phyloP scores from a whole-genome alignment of 2,797 vertebrate species.

The Schizopygopsis malacanthus region DNA sequence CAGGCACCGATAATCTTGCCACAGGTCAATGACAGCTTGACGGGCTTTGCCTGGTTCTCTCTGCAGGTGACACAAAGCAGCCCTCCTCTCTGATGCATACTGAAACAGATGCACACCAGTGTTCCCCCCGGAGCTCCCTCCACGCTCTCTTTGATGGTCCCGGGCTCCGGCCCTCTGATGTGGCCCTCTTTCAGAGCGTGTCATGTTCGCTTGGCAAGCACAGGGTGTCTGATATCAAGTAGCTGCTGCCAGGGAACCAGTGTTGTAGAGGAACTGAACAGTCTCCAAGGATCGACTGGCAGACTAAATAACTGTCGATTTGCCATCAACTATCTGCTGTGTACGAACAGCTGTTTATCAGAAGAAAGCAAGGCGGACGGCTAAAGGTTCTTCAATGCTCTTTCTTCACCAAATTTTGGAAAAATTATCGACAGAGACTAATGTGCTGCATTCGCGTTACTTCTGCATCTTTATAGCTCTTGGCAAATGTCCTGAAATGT shows the following conservation, averaged over 20 bases:
- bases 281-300: constrained; percentile 65
- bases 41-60: constrained; percentile 56
- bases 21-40: constrained; percentile 65
- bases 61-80: constrained; percentile 66
- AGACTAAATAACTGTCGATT: constrained; percentile 79
- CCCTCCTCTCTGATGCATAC: constrained; percentile 44
- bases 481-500: constrained; percentile 10
- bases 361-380: constrained; percentile 41
- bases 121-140: constrained; percentile 46
- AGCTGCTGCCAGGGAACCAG: constrained; percentile 57
- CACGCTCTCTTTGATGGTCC: constrained; percentile 57
- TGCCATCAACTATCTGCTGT: constrained; percentile 67
- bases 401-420: not conserved
- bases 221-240: constrained; percentile 56
- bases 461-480: constrained; percentile 42
- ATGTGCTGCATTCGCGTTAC: constrained; percentile 43
- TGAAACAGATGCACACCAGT: constrained; percentile 65
- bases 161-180: constrained; percentile 54
- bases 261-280: constrained; percentile 62
- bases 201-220: constrained; percentile 65
- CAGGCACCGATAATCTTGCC: constrained; percentile 42
- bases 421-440: not conserved
- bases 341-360: constrained; percentile 76
- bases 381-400: constrained; percentile 13
- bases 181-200: constrained; percentile 55